These are phyloP conservation scores for Frieseomelitta varia DNA, from an alignment of 1,140 invertebrate genomes.

Conservation along the genomic window DNA sequence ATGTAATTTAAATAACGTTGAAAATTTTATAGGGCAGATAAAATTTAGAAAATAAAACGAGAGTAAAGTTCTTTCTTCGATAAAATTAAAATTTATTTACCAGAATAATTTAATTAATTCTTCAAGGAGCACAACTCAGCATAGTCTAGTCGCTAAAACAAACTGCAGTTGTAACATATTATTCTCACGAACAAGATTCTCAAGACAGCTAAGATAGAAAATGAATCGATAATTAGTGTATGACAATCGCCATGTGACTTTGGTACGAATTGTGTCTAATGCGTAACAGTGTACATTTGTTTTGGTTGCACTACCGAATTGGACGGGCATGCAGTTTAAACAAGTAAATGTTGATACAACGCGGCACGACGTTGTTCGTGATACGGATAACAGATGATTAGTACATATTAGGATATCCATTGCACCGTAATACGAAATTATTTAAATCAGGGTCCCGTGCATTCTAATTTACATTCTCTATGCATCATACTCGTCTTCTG, in stretches of 20 bases:
- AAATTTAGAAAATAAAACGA: no score
- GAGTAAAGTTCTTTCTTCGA: no score
- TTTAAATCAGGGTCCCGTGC: constrained; percentile 18
- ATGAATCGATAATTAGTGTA: background rate
- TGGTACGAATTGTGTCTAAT: background rate
- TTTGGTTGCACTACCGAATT: background rate
- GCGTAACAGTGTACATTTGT: background rate
- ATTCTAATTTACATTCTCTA: background rate
- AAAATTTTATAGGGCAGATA: background rate
- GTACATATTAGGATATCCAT: constrained; percentile 38
- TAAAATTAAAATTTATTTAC: no score
- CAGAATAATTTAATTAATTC: background rate
- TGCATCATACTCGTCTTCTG: background rate
- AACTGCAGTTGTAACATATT: no score
- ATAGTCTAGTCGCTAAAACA: no score
- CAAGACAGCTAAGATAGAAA: background rate
- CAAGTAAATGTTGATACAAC: constrained; percentile 39
- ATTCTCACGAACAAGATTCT: background rate
- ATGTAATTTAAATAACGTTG: background rate
- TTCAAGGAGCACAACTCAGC: no score
- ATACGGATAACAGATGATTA: constrained; percentile 38
- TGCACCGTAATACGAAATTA: constrained; percentile 20
- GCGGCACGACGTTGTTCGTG: constrained; percentile 8
- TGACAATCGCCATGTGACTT: no score
- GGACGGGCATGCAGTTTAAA: constrained; percentile 2